Evolutionary conservation across 2,888 invertebrate species (phyloP).

Genomic region (Keiferia lycopersicella): DNA sequence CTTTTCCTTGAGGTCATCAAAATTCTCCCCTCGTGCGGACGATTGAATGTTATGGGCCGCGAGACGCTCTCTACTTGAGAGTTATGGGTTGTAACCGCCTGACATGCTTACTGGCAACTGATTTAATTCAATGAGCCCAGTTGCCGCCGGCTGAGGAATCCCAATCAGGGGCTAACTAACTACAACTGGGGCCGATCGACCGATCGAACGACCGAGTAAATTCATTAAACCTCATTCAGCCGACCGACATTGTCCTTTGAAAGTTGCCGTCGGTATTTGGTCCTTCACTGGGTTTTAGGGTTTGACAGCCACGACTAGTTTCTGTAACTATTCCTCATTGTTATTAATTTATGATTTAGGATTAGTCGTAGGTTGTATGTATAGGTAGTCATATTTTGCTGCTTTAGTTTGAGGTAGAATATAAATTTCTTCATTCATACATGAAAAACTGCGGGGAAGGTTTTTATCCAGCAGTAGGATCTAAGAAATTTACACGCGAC

Average conservation of each 20-base stretch:
- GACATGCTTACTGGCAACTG: conserved; percentile 64
- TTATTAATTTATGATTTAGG: neutral
- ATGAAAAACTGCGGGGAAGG: too few relatives aligned
- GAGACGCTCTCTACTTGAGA: conserved; percentile 71
- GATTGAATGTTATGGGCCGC: conserved; percentile 79
- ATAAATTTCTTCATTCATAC: too few relatives aligned
- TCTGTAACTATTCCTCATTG: conserved; percentile 4
- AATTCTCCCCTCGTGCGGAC: conserved; percentile 75
- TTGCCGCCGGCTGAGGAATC: conserved; percentile 31
- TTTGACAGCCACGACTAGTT: neutral
- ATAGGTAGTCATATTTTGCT: too few relatives aligned
- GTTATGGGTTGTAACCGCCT: conserved; percentile 68
- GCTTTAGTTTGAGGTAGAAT: neutral
- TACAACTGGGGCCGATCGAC: conserved; percentile 25
- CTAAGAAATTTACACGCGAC: too few relatives aligned
- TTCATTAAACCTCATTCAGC: conserved; percentile 23
- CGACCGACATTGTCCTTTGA: conserved; percentile 29
- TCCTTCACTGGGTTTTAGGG: neutral
- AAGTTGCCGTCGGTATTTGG: conserved; percentile 8
- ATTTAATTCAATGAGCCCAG: conserved; percentile 63
- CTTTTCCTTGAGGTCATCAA: conserved; percentile 76
- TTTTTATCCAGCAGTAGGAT: too few relatives aligned
- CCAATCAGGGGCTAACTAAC: conserved; percentile 33
- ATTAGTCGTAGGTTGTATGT: neutral
- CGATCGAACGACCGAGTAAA: conserved; percentile 22